Conservation (phyloP, 2,797 vertebrate genomes). For the Anableps anableps region DNA sequence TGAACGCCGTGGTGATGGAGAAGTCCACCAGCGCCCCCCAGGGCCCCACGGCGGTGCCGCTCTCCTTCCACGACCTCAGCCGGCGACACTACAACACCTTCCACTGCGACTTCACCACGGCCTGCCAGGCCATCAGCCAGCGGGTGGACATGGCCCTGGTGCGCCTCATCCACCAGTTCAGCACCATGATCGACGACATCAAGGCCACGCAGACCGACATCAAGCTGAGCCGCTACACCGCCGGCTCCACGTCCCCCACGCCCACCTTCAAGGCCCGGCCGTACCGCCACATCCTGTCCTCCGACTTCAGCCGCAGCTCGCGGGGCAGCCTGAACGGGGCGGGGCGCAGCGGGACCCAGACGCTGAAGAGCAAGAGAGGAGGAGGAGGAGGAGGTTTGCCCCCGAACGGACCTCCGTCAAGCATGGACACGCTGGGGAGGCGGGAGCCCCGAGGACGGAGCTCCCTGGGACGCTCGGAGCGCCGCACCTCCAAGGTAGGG, state of each 20-base stretch:
- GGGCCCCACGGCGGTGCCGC: slow-evolving; percentile 82
- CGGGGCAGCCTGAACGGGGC: slow-evolving; percentile 93
- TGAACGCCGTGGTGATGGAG: slow-evolving; percentile 96
- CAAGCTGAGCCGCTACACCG: slow-evolving; percentile 97
- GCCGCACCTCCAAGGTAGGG: slow-evolving; percentile 92
- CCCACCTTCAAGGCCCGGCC: slow-evolving; percentile 95
- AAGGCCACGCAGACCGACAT: slow-evolving; percentile 99
- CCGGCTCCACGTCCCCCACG: slow-evolving; percentile 94
- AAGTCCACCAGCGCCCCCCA: slow-evolving; percentile 89
- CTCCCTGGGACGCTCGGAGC: slow-evolving; percentile 90
- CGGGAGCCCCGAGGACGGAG: slow-evolving; percentile 90
- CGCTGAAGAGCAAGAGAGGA: slow-evolving; percentile 86
- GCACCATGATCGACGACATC: slow-evolving; percentile 98
- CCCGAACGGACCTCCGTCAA: slow-evolving; percentile 69
- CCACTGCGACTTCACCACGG: slow-evolving; percentile 96
- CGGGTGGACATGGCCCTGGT: slow-evolving; percentile 98
- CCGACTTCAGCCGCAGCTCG: slow-evolving; percentile 96
- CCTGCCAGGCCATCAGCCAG: slow-evolving; percentile 98
- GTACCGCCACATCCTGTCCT: slow-evolving; percentile 92
- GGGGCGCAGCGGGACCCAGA: slow-evolving; percentile 82
- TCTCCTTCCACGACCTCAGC: slow-evolving; percentile 96
- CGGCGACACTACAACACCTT: slow-evolving; percentile 96
- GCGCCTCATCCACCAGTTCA: slow-evolving; percentile 98
- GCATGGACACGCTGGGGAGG: slow-evolving; percentile 80
- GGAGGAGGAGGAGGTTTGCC: slow-evolving; percentile 51